phyloP scores from a whole-genome alignment of 2,113 vertebrate species.

The Dicrurus megarhynchus region DNA sequence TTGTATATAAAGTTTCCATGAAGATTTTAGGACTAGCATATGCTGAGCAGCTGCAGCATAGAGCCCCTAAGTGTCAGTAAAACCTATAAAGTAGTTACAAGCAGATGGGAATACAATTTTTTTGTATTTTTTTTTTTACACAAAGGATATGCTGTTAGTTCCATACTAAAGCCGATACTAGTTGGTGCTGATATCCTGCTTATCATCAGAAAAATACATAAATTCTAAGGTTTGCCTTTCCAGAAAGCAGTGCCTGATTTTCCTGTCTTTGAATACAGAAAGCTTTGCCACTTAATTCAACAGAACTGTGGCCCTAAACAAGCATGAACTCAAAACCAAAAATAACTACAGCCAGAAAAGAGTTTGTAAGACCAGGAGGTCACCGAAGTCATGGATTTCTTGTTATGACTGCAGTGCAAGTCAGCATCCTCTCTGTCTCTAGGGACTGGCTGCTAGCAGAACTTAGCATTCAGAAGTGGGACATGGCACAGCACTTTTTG shows the following conservation, averaged over 20 bases:
- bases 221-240: neutral
- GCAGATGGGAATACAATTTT: conserved; percentile 41
- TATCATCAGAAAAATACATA: neutral
- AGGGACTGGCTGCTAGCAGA: neutral
- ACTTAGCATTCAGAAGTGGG: neutral
- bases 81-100: neutral
- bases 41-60: conserved; percentile 34
- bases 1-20: neutral
- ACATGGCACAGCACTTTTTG: neutral
- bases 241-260: neutral
- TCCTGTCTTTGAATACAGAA: neutral
- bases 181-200: neutral
- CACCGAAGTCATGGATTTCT: neutral
- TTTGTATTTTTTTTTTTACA: too few species aligned
- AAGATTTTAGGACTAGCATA: conserved; percentile 18
- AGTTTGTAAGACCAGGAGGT: neutral
- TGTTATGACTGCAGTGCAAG: neutral
- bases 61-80: conserved; percentile 3
- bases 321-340: neutral
- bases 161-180: neutral
- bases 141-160: neutral
- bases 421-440: neutral
- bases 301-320: neutral
- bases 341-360: neutral
- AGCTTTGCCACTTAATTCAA: neutral